Base-by-base conservation (phyloP, 2,797 vertebrate genomes). In the Eleutherodactylus coqui region DNA sequence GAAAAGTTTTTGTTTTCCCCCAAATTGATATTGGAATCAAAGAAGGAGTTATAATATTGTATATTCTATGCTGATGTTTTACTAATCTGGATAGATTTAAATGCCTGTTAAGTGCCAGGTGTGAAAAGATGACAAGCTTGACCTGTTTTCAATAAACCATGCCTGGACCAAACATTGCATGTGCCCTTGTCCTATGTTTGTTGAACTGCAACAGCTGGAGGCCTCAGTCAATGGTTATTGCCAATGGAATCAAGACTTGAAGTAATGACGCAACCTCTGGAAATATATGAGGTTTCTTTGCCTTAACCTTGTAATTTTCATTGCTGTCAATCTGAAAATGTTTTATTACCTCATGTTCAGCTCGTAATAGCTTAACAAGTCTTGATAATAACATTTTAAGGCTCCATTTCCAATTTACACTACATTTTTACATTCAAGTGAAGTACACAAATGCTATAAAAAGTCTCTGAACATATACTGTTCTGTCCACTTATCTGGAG, bases 61-160 rank as follows among this genome's bases (percentile, higher is more conserved):
- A 38, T 82, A 97, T 94, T 95, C 95, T 93, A 94, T 94, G 96
- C 90, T 93, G 92, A 91, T 91, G 95, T 96, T 96, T 96, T 96
- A 97, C 96, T 97, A 97, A 97, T 93, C 96, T 95, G 94, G 94
- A 94, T 95, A 96, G 96, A 95, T 96, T 95, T 94, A 94, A n/a
- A 95, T 93, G 95, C 96, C 96, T 97, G 96, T 96, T 95, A 95
- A 95, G 95, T 95, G 94, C 94, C 95, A 95, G 96, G 96, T 97
- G 95, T 98, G 95, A 97, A 97, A 96, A 96, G 67, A 94, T 96
- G 96, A 96, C 94, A 92, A 94, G 36, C 96, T 97, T 97, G 97
- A 94, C 97, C 96, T 97, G 96, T 98, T 97, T 98, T 97, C 95
- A 97, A 98, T 98, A 98, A 97, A 98, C 92, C 94, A 96, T 97